Evolutionary conservation across 2,797 vertebrate genomes (phyloP).

Genomic region (Pteronotus mesoamericanus): DNA sequence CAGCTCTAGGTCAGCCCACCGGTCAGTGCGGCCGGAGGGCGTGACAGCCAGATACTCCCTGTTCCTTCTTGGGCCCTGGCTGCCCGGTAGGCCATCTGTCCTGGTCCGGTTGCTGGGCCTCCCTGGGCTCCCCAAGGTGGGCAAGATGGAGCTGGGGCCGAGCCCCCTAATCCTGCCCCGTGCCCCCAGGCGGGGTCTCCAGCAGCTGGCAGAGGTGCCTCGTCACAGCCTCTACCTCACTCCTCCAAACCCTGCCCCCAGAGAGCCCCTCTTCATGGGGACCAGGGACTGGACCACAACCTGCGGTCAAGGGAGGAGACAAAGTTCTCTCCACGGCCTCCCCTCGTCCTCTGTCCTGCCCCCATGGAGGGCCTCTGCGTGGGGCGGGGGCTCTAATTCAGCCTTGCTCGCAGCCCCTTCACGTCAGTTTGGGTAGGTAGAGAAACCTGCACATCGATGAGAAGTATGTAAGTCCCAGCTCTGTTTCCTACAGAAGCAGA

Average conservation of each 20-base stretch:
- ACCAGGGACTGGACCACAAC: not conserved
- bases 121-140: not conserved
- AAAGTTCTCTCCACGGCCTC: not conserved
- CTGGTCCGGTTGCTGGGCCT: not conserved
- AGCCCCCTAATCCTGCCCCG: accelerated
- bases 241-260: not conserved
- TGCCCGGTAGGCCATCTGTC: not conserved
- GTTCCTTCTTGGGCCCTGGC: not conserved
- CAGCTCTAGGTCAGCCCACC: not conserved
- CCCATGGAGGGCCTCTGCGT: not conserved
- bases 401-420: not conserved
- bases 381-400: too few species aligned
- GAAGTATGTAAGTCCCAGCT: not conserved
- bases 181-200: not conserved
- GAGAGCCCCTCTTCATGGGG: not conserved
- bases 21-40: not conserved
- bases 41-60: not conserved
- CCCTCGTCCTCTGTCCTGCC: not conserved
- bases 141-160: not conserved
- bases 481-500: not conserved
- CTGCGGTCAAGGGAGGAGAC: too few species aligned
- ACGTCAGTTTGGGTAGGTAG: not conserved
- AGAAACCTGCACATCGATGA: accelerated
- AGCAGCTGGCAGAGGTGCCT: not conserved
- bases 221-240: accelerated